Percentiles rank a stretch among this genome's conserved stretches.
These are phyloP conservation scores for Gadus macrocephalus DNA, from an alignment of 2,113 vertebrate genomes.

Conservation along the genomic window DNA sequence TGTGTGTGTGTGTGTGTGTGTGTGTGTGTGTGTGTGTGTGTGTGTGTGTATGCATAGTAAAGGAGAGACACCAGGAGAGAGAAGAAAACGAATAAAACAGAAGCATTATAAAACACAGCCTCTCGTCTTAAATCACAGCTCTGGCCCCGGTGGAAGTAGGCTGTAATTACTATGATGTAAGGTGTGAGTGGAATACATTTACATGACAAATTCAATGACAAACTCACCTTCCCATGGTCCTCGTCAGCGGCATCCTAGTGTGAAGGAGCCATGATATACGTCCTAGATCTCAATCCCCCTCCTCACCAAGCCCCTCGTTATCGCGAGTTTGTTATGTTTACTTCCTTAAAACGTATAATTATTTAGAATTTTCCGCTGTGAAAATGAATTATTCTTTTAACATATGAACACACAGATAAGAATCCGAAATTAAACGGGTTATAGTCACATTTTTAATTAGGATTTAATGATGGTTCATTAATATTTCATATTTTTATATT, in stretches of 20 bases:
- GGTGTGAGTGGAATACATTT: constrained; percentile 58
- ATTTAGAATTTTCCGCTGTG: no score
- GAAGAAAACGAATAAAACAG: constrained; percentile 49
- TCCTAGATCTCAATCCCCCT: no score
- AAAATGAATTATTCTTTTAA: no score
- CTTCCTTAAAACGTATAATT: no score
- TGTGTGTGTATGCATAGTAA: constrained; percentile 8
- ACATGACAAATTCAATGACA: constrained; percentile 52
- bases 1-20: constrained; percentile 25
- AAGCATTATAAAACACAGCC: constrained; percentile 56
- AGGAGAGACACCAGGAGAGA: constrained; percentile 30
- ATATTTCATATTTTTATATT: not conserved
- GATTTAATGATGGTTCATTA: no score
- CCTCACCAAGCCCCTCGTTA: no score
- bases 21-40: constrained; percentile 16
- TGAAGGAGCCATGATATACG: constrained; percentile 1
- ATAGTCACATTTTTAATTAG: no score
- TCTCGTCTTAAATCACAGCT: constrained; percentile 56
- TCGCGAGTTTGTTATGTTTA: no score
- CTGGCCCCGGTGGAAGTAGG: constrained; percentile 41
- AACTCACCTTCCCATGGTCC: constrained; percentile 49
- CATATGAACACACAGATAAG: no score
- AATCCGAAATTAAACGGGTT: no score
- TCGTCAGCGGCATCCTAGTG: constrained; percentile 30
- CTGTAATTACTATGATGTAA: constrained; percentile 62